Percentiles rank a stretch among this genome's conserved stretches.
These are phyloP conservation scores for Sarcophaga subvicina DNA, from an alignment of 2,888 invertebrate genomes.

Conservation along the genomic window DNA sequence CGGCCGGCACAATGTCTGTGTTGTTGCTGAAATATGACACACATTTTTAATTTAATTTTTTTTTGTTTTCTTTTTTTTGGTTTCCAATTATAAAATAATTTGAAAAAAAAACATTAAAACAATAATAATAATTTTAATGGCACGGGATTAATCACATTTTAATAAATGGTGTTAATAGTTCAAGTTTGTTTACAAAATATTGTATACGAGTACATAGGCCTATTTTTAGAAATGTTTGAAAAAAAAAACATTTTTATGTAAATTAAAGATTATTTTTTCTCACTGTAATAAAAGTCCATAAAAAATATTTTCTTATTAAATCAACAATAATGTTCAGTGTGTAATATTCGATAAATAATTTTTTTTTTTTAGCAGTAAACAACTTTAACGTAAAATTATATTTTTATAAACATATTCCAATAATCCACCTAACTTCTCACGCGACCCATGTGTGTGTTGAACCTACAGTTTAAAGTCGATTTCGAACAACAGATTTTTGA, in stretches of 20 bases:
- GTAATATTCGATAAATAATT: too few species aligned
- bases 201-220: not conserved
- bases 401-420: too few species aligned
- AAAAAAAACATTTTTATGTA: not conserved
- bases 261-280: not conserved
- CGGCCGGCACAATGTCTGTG: conserved; percentile 42
- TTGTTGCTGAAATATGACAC: conserved; percentile 38
- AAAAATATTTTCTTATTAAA: not conserved
- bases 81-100: not conserved
- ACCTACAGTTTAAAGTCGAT: too few species aligned
- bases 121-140: not conserved
- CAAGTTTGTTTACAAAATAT: conserved; percentile 53
- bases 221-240: conserved; percentile 26
- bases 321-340: too few species aligned
- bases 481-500: too few species aligned
- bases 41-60: not conserved
- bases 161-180: conserved; percentile 33
- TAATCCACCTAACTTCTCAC: too few species aligned
- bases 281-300: not conserved
- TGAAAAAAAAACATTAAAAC: too few species aligned
- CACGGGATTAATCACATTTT: not conserved
- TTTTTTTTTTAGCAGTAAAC: too few species aligned
- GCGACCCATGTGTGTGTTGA: too few species aligned
- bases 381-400: too few species aligned
- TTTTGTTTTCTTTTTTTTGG: not conserved